Evolutionary conservation across 2,888 invertebrate genomes (phyloP).

Genomic region (Volucella inflata): DNA sequence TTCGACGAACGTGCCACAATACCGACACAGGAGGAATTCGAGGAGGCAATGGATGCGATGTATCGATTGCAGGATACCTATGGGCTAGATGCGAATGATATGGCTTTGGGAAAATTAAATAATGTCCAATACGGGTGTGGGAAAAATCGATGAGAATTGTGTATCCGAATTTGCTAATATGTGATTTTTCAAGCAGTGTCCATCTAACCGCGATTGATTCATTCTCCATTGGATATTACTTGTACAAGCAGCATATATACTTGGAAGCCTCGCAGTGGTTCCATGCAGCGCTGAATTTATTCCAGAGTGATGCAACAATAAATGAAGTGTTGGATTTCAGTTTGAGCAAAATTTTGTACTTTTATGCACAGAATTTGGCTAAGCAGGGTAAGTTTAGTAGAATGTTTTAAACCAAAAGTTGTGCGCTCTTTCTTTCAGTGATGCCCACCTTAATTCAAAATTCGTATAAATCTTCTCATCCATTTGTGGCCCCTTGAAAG

Average conservation of each 20-base stretch:
- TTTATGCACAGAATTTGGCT: constrained; percentile 79
- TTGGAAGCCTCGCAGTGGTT: constrained; percentile 78
- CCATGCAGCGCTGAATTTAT: constrained; percentile 75
- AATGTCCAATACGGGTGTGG: constrained; percentile 76
- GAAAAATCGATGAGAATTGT: background rate
- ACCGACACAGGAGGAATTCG: constrained; percentile 94
- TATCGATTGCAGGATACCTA: constrained; percentile 87
- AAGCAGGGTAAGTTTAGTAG: constrained; percentile 78
- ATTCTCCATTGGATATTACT: constrained; percentile 78
- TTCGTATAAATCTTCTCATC: too few relatives aligned
- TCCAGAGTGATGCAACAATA: constrained; percentile 47
- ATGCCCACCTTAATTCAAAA: too few relatives aligned
- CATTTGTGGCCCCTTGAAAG: too few relatives aligned
- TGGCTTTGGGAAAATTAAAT: constrained; percentile 84
- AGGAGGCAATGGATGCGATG: constrained; percentile 95
- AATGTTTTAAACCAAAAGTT: background rate
- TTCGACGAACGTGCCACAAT: background rate
- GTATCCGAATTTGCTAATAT: background rate
- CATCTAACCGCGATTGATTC: constrained; percentile 78
- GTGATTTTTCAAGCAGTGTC: constrained; percentile 72
- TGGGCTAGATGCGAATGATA: constrained; percentile 84
- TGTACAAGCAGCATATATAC: constrained; percentile 74
- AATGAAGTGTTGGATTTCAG: constrained; percentile 59
- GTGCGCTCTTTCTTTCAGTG: too few relatives aligned
- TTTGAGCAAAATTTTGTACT: constrained; percentile 72